Base-by-base conservation (phyloP, 2,797 vertebrate species). In the Ficedula albicollis region DNA sequence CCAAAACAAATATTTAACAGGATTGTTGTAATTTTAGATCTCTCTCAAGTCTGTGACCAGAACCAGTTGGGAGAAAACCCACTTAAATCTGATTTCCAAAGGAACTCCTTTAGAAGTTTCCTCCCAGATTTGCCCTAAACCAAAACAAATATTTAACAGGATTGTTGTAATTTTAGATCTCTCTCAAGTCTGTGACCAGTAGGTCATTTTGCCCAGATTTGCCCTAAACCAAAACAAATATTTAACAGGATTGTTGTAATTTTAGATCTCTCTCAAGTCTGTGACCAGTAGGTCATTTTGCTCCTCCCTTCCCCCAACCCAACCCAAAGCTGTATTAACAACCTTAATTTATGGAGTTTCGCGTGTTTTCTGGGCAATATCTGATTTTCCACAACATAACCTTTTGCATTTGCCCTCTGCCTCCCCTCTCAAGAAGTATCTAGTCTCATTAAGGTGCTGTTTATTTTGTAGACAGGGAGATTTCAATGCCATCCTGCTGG, bases 221-320 rank as follows among this genome's bases (percentile, higher is more conserved):
- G 20, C 54, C 54, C 54, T n/a, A 55, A 55, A 55, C 32, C 13
- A n/a, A 32, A 55, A 55, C 54, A n/a, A n/a, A n/a, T 49, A 68
- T 78, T 90, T 92, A 94, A 92, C 66, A 64, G 26, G 16, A 58
- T 78, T 95, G 89, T 91, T 89, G 49, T 79, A 68, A 92, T 87
- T 95, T 94, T 93, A 81, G 41, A 30, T 54, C 3, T 46, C 20
- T 78, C 48, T 72, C 75, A 92, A 81, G 34, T 81, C 63, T 86
- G 66, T 78, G 62, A 77, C 19, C 26, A 56, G 63, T 39, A 91
- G 13, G 39, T 89, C 14, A 21, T 76, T 77, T 80, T 11, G 17
- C 22, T 83, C 27, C 26, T 87, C 39, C 51, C 16, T 92, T 64
- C 66, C 58, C 23, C 67, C 56, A 75, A 15, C 84, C 58, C 18